Evolutionary conservation across 2,888 invertebrate species (phyloP).

Genomic region (Erebia epiphron): DNA sequence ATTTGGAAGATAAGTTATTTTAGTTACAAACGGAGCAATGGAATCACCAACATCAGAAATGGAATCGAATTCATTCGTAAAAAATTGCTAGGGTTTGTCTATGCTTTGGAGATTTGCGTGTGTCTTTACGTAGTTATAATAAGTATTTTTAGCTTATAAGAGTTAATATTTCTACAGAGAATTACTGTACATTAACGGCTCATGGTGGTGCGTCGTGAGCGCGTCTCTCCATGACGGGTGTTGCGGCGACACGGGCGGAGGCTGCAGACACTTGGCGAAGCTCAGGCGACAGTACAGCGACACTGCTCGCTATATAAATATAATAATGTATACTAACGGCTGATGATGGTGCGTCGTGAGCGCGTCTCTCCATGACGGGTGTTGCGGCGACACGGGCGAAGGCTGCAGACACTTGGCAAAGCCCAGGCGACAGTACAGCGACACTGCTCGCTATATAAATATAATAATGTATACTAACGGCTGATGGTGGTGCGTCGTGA

Average conservation of each 20-base stretch:
- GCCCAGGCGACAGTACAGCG: slow-evolving; percentile 95
- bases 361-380: slow-evolving; percentile 88
- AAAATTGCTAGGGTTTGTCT: no score
- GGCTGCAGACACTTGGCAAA: slow-evolving; percentile 92
- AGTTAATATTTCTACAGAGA: no score
- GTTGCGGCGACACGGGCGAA: slow-evolving; percentile 80
- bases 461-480: slow-evolving; percentile 59
- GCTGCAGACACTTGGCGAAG: slow-evolving; percentile 91
- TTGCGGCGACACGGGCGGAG: slow-evolving; percentile 78
- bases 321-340: slow-evolving; percentile 58
- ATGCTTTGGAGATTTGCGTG: no score
- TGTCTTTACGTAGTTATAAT: no score
- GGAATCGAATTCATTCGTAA: no score
- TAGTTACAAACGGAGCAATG: no score
- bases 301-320: slow-evolving; percentile 97
- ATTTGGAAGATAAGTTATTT: no score
- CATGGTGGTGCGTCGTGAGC: slow-evolving; percentile 69
- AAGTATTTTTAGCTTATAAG: no score
- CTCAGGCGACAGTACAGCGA: slow-evolving; percentile 96
- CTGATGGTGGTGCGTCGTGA: slow-evolving; percentile 70
- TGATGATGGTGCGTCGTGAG: slow-evolving; percentile 70
- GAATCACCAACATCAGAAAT: no score
- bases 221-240: slow-evolving; percentile 89
- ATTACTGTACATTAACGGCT: slow-evolving; percentile 55
- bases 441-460: slow-evolving; percentile 97